phyloP scores from a whole-genome alignment of 2,888 invertebrate genomes.

The Pristionchus arcanus region DNA sequence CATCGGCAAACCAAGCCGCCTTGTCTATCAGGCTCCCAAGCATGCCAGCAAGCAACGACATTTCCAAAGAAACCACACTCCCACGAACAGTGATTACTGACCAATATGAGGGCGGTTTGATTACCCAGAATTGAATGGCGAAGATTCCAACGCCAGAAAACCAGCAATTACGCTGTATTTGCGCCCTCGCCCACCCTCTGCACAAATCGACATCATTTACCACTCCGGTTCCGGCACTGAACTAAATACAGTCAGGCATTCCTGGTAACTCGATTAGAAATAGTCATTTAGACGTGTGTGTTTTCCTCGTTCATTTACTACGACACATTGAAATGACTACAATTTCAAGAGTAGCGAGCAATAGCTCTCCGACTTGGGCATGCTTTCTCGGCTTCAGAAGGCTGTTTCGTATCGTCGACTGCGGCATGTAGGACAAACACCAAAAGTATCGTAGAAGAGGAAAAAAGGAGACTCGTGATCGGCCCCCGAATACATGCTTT shows the following conservation, averaged over 20 bases:
- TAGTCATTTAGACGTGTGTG: neutral
- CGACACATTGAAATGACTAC: neutral
- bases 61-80: neutral
- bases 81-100: slow-evolving; percentile 1
- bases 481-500: neutral
- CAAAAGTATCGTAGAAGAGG: neutral
- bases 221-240: too few species aligned
- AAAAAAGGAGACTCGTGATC: neutral
- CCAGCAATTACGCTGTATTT: neutral
- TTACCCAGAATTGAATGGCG: neutral
- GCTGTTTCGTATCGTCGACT: too few species aligned
- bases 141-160: neutral
- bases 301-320: neutral
- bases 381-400: too few species aligned
- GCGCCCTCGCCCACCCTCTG: neutral
- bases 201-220: neutral
- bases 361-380: too few species aligned
- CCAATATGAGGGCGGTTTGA: neutral
- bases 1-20: neutral
- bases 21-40: neutral
- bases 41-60: neutral
- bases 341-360: neutral
- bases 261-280: neutral
- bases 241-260: neutral
- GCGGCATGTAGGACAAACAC: neutral